A percentile compares a stretch with the other conserved stretches of the same genome.
Conservation (phyloP, 2,113 vertebrate species). For the Tachycineta bicolor region DNA sequence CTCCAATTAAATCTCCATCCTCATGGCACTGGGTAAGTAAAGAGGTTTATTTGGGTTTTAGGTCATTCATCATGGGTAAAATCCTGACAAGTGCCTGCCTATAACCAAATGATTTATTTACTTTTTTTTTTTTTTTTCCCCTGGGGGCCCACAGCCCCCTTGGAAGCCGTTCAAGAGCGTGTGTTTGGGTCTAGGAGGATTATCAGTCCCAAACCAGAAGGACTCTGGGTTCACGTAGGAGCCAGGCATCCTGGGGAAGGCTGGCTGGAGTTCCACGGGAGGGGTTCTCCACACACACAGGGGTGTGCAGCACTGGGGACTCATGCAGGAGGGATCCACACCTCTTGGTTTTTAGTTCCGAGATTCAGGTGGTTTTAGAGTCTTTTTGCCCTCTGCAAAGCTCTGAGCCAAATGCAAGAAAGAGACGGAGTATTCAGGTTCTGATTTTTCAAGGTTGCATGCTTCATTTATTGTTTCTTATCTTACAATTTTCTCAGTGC, state of each 20-base stretch:
- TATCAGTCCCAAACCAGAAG: background rate
- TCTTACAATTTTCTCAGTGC: too few relatives aligned
- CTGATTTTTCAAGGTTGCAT: too few relatives aligned
- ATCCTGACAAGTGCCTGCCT: background rate
- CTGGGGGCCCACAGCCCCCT: background rate
- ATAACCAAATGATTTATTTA: background rate
- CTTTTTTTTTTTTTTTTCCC: background rate
- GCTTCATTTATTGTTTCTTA: too few relatives aligned
- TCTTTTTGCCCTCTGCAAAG: too few relatives aligned
- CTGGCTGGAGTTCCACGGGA: background rate
- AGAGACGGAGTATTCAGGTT: too few relatives aligned
- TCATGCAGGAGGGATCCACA: fast-evolving
- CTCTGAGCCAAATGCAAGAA: too few relatives aligned
- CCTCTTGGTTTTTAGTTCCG: too few relatives aligned
- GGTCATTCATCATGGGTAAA: background rate
- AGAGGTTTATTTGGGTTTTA: background rate
- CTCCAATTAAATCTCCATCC: background rate
- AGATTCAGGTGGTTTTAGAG: too few relatives aligned
- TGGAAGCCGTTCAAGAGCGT: background rate
- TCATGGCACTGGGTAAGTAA: background rate
- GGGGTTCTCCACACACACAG: background rate
- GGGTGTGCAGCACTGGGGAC: background rate
- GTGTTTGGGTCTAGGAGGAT: background rate
- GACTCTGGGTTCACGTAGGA: background rate
- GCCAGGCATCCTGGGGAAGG: background rate